These are phyloP conservation scores for Automeris io DNA, from an alignment of 2,888 invertebrate genomes.

Conservation along the genomic window DNA sequence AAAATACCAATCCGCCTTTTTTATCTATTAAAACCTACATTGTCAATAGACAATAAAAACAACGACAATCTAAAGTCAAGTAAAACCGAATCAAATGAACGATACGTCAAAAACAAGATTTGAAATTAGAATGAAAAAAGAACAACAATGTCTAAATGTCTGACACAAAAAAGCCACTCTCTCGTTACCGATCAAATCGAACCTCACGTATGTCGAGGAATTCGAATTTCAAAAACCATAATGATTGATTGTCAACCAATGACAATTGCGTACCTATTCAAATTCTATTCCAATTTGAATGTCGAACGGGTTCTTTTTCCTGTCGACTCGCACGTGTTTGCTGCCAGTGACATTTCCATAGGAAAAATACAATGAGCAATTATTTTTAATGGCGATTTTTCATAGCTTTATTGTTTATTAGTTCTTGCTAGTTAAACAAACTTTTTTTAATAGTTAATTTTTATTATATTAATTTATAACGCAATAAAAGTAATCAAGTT, in stretches of 20 bases:
- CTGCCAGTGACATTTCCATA: conserved; percentile 50
- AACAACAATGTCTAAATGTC: conserved; percentile 28
- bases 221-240: conserved; percentile 70
- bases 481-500: too few relatives aligned
- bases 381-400: conserved; percentile 43
- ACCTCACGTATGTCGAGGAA: conserved; percentile 56
- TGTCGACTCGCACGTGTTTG: conserved; percentile 43
- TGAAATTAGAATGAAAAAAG: conserved; percentile 24
- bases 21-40: background rate
- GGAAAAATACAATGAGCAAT: conserved; percentile 56
- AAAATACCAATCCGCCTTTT: too few relatives aligned
- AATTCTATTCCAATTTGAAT: conserved; percentile 68
- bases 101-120: conserved; percentile 24
- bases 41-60: background rate
- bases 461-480: too few relatives aligned
- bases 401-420: conserved; percentile 23
- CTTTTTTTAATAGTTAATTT: too few relatives aligned
- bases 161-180: conserved; percentile 36
- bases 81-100: conserved; percentile 21
- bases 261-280: conserved; percentile 68
- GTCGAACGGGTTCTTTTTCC: conserved; percentile 67
- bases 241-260: conserved; percentile 74
- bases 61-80: background rate
- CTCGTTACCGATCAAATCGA: conserved; percentile 54
- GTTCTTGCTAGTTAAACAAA: too few relatives aligned